Percentiles rank a stretch among this genome's conserved stretches.
Conservation (phyloP, 2,888 invertebrate genomes). For the Aleiodes leptofemur region DNA sequence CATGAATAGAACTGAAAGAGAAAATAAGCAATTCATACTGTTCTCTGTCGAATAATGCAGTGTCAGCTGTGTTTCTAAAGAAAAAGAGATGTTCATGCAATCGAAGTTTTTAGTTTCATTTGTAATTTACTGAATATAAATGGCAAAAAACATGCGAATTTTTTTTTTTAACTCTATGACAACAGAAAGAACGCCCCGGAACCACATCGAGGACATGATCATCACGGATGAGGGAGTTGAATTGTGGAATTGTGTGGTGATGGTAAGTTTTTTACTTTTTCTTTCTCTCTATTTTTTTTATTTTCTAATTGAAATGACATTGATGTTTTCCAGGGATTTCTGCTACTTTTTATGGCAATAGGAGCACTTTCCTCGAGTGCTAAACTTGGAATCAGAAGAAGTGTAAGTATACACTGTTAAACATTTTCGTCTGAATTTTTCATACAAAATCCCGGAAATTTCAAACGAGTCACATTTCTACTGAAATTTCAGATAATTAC, state of each 20-base stretch:
- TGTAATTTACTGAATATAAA: conserved; percentile 15
- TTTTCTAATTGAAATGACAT: conserved; percentile 1
- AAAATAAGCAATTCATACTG: conserved; percentile 15
- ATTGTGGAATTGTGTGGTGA: background rate
- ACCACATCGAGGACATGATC: conserved; percentile 36
- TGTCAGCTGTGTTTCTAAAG: conserved; percentile 1
- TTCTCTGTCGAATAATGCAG: background rate
- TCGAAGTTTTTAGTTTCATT: background rate
- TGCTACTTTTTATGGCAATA: no score
- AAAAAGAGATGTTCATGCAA: background rate
- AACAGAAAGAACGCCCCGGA: conserved; percentile 39
- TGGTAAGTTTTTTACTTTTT: conserved; percentile 4
- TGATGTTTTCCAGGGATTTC: background rate
- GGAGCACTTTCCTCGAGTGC: no score
- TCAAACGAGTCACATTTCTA: no score
- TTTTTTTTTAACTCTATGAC: conserved; percentile 29
- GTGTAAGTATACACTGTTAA: no score
- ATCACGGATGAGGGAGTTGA: conserved; percentile 36
- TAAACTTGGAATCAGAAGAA: no score
- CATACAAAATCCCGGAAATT: no score
- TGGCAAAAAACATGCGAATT: background rate
- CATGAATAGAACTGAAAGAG: background rate
- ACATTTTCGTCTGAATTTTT: no score
- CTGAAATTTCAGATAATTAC: no score
- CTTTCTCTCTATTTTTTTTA: background rate